These are phyloP conservation scores for Tachycineta bicolor DNA, from an alignment of 2,113 vertebrate species.

Conservation along the genomic window DNA sequence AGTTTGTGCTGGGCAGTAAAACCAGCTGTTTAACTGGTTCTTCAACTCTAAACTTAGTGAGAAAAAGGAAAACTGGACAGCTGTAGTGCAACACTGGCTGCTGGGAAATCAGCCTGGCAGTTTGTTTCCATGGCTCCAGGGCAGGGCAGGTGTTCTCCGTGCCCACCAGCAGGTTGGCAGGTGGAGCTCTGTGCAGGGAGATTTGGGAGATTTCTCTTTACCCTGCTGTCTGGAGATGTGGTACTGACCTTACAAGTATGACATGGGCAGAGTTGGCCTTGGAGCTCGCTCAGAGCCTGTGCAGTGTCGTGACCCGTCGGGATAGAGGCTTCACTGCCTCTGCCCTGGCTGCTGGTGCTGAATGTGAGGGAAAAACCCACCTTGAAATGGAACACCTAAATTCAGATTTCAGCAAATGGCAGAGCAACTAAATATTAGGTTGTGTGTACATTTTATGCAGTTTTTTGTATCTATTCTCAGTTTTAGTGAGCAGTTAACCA, in stretches of 20 bases:
- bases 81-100: conserved; percentile 62
- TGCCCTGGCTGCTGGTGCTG: conserved; percentile 32
- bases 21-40: conserved; percentile 66
- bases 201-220: conserved; percentile 39
- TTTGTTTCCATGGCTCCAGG: conserved; percentile 47
- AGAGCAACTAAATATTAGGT: conserved; percentile 61
- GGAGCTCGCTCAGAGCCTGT: not conserved
- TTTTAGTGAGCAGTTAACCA: conserved; percentile 70
- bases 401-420: conserved; percentile 35
- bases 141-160: conserved; percentile 25
- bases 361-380: not conserved
- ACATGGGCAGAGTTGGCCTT: conserved; percentile 12
- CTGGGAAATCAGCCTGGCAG: conserved; percentile 51
- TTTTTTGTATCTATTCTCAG: conserved; percentile 69
- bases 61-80: conserved; percentile 49
- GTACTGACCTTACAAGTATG: not conserved
- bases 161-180: conserved; percentile 18
- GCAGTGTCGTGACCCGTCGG: not conserved
- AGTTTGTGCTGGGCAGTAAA: conserved; percentile 65
- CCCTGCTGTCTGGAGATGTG: conserved; percentile 43
- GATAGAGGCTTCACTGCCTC: conserved; percentile 53
- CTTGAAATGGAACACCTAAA: conserved; percentile 12
- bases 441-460: conserved; percentile 67
- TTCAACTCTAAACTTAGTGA: not conserved
- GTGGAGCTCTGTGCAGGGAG: conserved; percentile 16